Percentiles rank a stretch among this genome's conserved stretches.
Conservation (phyloP, 92 coral and sea anemone genomes). For the Chrysogorgia sp. region DNA sequence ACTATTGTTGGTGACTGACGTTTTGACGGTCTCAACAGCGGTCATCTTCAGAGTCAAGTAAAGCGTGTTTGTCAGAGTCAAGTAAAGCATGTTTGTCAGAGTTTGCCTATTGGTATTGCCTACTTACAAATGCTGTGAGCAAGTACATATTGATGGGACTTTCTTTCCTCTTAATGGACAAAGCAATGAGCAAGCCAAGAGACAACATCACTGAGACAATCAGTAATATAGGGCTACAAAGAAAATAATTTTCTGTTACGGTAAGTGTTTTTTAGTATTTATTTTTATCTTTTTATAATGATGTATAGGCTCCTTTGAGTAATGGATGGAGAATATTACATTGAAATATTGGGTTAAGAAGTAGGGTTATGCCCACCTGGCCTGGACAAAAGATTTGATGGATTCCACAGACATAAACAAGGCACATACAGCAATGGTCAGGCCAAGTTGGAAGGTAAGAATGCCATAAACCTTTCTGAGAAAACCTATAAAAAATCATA, state of each 20-base stretch:
- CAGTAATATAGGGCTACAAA: slow-evolving; percentile 79
- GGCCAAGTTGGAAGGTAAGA: slow-evolving; percentile 86
- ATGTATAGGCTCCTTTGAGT: no score
- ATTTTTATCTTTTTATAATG: no score
- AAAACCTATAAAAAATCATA: slow-evolving; percentile 63
- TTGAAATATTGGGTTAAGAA: no score
- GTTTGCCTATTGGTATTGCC: neutral
- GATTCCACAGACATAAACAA: slow-evolving; percentile 86
- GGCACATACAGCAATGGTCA: slow-evolving; percentile 82
- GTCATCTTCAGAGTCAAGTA: no score
- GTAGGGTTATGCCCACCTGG: no score
- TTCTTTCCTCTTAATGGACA: slow-evolving; percentile 89
- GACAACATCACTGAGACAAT: slow-evolving; percentile 82
- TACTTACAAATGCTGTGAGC: slow-evolving; percentile 93
- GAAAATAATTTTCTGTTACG: no score
- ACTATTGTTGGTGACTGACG: no score
- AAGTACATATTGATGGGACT: slow-evolving; percentile 92
- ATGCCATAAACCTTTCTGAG: slow-evolving; percentile 97
- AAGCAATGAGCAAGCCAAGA: slow-evolving; percentile 82
- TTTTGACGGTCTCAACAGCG: no score
- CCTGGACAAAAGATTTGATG: slow-evolving; percentile 85
- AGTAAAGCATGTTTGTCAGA: no score
- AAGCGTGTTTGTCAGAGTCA: no score
- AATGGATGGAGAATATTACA: no score
- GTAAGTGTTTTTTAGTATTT: no score